These are phyloP conservation scores for Montipora capricornis DNA, from an alignment of 64 coral and sea anemone species.

Conservation along the genomic window DNA sequence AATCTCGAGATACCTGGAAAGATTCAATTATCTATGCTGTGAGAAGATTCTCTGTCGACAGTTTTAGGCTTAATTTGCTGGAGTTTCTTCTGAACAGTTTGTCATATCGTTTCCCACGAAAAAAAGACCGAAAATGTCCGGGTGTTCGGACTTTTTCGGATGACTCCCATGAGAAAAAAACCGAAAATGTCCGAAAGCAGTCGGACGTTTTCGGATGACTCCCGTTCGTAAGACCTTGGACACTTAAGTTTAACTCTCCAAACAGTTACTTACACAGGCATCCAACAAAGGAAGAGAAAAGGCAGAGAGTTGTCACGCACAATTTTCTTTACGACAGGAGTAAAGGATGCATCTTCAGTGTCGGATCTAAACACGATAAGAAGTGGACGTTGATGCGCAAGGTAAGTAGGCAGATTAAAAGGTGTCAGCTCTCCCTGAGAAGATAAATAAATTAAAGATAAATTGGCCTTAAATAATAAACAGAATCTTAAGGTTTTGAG, in stretches of 20 bases:
- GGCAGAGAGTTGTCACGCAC: slow-evolving; percentile 3
- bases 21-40: too few species aligned
- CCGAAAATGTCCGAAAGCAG: not conserved
- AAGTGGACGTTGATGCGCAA: slow-evolving; percentile 34
- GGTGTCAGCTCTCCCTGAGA: slow-evolving; percentile 72
- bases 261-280: slow-evolving; percentile 65
- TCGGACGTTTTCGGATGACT: not conserved
- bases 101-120: not conserved
- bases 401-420: slow-evolving; percentile 64
- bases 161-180: not conserved
- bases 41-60: too few species aligned
- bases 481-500: too few species aligned
- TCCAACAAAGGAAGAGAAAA: slow-evolving; percentile 57
- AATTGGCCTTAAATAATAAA: not conserved
- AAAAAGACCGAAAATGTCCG: not conserved
- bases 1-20: too few species aligned
- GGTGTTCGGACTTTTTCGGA: not conserved
- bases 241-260: not conserved
- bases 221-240: not conserved
- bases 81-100: not conserved
- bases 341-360: not conserved
- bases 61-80: too few species aligned
- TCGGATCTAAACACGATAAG: slow-evolving; percentile 57
- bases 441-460: not conserved
- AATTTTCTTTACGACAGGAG: slow-evolving; percentile 31